Percentiles rank a stretch among this genome's conserved stretches.
Evolutionary conservation across 2,113 vertebrate species (phyloP).

Genomic region (Hucho hucho): DNA sequence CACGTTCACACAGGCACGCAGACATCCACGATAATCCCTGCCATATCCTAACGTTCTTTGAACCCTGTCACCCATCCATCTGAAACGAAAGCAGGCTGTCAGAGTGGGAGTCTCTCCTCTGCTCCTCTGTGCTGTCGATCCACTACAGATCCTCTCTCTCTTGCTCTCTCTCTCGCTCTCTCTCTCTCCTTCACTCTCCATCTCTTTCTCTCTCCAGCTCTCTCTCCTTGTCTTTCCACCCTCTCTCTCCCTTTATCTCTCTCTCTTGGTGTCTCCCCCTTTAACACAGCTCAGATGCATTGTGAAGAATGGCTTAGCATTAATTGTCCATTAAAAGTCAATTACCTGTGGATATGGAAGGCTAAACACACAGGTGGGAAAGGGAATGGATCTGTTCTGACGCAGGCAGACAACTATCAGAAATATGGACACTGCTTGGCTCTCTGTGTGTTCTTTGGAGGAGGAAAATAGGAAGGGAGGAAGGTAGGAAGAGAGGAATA

Average conservation of each 20-base stretch:
- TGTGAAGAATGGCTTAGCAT: conserved; percentile 36
- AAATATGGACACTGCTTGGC: background rate
- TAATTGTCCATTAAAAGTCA: conserved; percentile 43
- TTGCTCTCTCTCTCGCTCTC: no score
- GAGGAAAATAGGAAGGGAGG: background rate
- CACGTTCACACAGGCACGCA: background rate
- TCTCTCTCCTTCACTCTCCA: no score
- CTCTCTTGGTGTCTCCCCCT: no score
- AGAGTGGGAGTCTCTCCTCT: background rate
- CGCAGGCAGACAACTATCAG: background rate
- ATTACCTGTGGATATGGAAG: conserved; percentile 33
- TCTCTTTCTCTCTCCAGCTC: no score
- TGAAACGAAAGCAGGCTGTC: background rate
- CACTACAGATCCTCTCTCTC: background rate
- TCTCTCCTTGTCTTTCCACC: no score
- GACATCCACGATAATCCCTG: background rate
- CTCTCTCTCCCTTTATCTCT: no score
- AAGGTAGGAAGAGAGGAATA: no score
- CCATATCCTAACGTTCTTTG: no score
- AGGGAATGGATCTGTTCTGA: background rate
- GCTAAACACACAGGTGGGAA: conserved; percentile 17
- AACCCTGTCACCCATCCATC: background rate
- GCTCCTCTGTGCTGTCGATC: background rate
- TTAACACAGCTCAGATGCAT: background rate
- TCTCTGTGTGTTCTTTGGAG: no score